These are phyloP conservation scores for Daboia siamensis DNA, from an alignment of 2,113 vertebrate genomes.

Conservation along the genomic window DNA sequence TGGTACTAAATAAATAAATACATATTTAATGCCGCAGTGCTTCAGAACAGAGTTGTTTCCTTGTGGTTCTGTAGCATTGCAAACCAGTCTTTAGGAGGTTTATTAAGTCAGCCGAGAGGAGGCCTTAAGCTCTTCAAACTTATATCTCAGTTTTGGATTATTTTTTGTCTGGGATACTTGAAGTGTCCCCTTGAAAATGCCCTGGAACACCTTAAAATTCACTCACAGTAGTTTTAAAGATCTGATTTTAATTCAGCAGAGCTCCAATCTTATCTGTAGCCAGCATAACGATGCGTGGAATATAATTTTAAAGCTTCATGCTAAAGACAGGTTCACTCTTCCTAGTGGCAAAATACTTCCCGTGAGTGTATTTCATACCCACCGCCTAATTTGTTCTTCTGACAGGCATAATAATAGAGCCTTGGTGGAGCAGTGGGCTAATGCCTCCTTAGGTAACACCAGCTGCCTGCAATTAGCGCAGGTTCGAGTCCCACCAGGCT, in stretches of 20 bases:
- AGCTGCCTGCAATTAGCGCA: too few relatives aligned
- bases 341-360: neutral
- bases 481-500: too few relatives aligned
- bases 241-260: neutral
- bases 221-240: neutral
- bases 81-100: slow-evolving; percentile 23
- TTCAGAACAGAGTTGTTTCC: slow-evolving; percentile 10
- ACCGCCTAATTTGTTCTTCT: neutral
- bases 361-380: neutral
- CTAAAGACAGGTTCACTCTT: neutral
- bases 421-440: too few relatives aligned
- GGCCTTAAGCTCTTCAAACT: slow-evolving; percentile 25
- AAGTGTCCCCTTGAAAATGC: slow-evolving; percentile 25
- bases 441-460: too few relatives aligned
- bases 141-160: slow-evolving; percentile 13
- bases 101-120: slow-evolving; percentile 41
- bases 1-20: neutral
- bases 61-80: slow-evolving; percentile 27
- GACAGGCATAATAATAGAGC: too few relatives aligned
- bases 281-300: neutral
- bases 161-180: neutral
- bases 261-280: neutral
- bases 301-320: neutral
- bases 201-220: neutral
- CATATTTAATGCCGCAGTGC: neutral